Evolutionary conservation across 2,797 vertebrate genomes (phyloP).

Genomic region (Fistularia tabacaria): DNA sequence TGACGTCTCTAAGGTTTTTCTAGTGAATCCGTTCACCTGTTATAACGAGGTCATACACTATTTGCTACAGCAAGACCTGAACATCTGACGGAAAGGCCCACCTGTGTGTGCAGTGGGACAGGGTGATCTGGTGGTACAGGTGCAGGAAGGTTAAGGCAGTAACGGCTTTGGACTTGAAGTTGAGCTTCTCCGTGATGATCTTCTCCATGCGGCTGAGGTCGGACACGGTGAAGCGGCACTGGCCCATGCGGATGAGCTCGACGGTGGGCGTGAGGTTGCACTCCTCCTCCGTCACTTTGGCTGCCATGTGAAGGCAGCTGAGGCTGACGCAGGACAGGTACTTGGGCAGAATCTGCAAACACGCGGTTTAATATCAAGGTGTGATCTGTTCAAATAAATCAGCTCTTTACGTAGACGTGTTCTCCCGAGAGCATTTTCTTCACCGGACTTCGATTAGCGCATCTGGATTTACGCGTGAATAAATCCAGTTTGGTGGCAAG

Average conservation of each 20-base stretch:
- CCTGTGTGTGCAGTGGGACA: slow-evolving; percentile 86
- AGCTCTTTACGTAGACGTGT: too few relatives aligned
- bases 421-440: too few relatives aligned
- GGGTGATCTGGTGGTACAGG: slow-evolving; percentile 86
- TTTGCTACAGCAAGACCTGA: neutral
- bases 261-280: slow-evolving; percentile 82
- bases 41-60: too few relatives aligned
- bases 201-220: slow-evolving; percentile 96
- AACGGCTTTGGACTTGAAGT: slow-evolving; percentile 91
- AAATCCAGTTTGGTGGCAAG: too few relatives aligned
- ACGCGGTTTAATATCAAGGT: neutral
- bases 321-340: slow-evolving; percentile 95
- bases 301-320: slow-evolving; percentile 90
- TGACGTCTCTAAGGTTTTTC: too few relatives aligned
- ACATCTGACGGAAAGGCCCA: slow-evolving; percentile 59
- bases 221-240: slow-evolving; percentile 92
- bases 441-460: too few relatives aligned
- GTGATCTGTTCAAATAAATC: neutral
- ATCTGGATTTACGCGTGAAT: too few relatives aligned
- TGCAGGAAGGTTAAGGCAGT: slow-evolving; percentile 98
- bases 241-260: slow-evolving; percentile 95
- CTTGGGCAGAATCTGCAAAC: slow-evolving; percentile 86
- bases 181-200: slow-evolving; percentile 91
- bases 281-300: slow-evolving; percentile 85
- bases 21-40: too few relatives aligned